Evolutionary conservation across 2,113 vertebrate genomes (phyloP), one percentile per base, ranked within the genome.

Genomic region (Channa argus): DNA sequence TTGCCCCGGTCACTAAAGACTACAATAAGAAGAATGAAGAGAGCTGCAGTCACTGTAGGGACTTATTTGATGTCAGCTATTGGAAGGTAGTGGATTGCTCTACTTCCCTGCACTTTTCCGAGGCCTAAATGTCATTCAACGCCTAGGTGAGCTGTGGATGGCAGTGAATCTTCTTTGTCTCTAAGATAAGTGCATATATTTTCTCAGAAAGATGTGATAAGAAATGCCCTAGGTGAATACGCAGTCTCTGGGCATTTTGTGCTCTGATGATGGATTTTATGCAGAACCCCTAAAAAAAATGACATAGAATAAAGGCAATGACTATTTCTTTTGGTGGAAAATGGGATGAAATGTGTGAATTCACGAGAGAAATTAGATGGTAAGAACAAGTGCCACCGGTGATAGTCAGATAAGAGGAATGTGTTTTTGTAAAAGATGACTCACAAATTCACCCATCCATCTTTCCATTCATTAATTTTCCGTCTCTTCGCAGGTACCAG

Each of bases 81-180:
- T n/a, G 33, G 33, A 66, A 51, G 68, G 44, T 50, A 38, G 62
- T 12, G 37, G 67, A 24, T 36, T 15, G 34, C 43, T 71, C 63
- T 24, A 38, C 36, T 54, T 55, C 65, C 68, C 64, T 62, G 64
- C 61, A 74, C 62, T 68, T 77, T 66, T 36, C 43, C 67, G 63
- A 77, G 52, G 10, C 45, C 37, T 72, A 51, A 71, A 70, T 77
- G 65, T 68, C 70, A 34, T 86, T 79, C 77, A 59, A 34, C 63
- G 68, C 63, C 58, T 55, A 14, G 34, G 54, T 73, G 41, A 77
- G 53, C 79, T 43, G 55, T 44, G 50, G 50, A 65, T 24, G 49
- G 60, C 68, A 69, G 49, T 53, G 45, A 82, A 52, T 49, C 38
- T 62, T 62, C 46, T 81, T 85, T 70, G 68, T 77, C 80, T 78